phyloP scores from a whole-genome alignment of 2,797 vertebrate genomes.

The Xenentodon cancila region DNA sequence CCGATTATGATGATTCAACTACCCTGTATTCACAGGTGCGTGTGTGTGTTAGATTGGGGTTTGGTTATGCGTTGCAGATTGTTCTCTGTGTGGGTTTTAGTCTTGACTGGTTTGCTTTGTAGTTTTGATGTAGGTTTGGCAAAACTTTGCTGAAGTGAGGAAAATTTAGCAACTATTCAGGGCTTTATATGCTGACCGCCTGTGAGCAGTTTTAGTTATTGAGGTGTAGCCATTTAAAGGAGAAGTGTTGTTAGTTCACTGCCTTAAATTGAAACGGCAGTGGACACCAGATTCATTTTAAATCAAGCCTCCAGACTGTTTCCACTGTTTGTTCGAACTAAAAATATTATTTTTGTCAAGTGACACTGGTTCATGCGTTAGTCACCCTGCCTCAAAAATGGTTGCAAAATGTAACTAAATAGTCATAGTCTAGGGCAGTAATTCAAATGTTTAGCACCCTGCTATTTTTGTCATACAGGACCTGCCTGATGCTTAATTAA shows the following conservation, averaged over 20 bases:
- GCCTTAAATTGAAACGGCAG: neutral
- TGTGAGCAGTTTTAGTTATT: constrained; percentile 15
- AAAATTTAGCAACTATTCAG: constrained; percentile 8
- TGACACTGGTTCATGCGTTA: neutral
- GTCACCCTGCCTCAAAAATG: neutral
- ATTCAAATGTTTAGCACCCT: constrained; percentile 6
- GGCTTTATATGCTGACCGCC: neutral
- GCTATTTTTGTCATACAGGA: constrained; percentile 1
- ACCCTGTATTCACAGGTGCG: constrained; percentile 76
- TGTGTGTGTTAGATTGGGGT: constrained; percentile 47
- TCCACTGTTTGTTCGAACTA: too few species aligned
- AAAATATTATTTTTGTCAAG: too few species aligned
- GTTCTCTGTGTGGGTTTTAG: constrained; percentile 30
- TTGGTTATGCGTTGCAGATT: constrained; percentile 61
- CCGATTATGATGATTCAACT: constrained; percentile 83
- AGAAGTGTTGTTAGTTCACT: neutral
- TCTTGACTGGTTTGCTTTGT: constrained; percentile 42
- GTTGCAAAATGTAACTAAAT: neutral
- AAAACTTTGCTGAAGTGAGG: constrained; percentile 42
- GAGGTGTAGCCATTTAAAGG: constrained; percentile 9
- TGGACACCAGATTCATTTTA: constrained; percentile 10
- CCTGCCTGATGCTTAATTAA: constrained; percentile 10
- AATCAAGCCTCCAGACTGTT: neutral
- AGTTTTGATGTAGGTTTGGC: constrained; percentile 5
- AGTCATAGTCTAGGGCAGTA: too few species aligned